Percentiles rank a stretch among this genome's conserved stretches.
phyloP scores from a whole-genome alignment of 2,888 invertebrate genomes.

The Steromphala cineraria region DNA sequence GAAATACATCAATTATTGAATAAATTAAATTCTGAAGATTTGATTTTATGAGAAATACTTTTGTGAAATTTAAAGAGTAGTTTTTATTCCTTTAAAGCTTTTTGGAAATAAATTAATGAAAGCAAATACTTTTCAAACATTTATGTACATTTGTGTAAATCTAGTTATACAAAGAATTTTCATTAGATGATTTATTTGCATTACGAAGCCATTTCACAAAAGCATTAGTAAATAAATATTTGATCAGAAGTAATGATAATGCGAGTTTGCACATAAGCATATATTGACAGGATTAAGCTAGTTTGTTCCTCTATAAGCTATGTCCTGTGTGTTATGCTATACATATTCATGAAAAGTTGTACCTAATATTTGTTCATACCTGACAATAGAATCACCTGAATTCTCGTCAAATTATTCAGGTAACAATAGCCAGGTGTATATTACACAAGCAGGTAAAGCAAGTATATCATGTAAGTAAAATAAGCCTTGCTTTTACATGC shows the following conservation, averaged over 20 bases:
- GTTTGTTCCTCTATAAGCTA: background rate
- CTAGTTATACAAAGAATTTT: too few species aligned
- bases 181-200: too few species aligned
- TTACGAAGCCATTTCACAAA: background rate
- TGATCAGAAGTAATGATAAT: background rate
- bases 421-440: background rate
- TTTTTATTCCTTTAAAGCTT: too few species aligned
- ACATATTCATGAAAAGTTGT: background rate
- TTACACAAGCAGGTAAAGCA: background rate
- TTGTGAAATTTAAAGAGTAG: too few species aligned
- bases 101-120: too few species aligned
- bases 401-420: conserved; percentile 14
- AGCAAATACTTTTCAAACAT: too few species aligned
- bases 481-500: background rate
- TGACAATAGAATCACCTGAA: background rate
- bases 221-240: conserved; percentile 12
- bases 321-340: background rate
- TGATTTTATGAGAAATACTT: too few species aligned
- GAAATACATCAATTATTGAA: too few species aligned
- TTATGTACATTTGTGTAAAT: too few species aligned
- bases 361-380: conserved; percentile 13
- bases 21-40: too few species aligned
- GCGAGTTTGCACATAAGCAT: background rate
- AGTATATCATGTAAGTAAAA: background rate
- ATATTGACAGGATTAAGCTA: background rate